Evolutionary conservation across 2,888 invertebrate genomes (phyloP), one percentile per base, ranked within the genome.

Genomic region (Sisyra nigra): DNA sequence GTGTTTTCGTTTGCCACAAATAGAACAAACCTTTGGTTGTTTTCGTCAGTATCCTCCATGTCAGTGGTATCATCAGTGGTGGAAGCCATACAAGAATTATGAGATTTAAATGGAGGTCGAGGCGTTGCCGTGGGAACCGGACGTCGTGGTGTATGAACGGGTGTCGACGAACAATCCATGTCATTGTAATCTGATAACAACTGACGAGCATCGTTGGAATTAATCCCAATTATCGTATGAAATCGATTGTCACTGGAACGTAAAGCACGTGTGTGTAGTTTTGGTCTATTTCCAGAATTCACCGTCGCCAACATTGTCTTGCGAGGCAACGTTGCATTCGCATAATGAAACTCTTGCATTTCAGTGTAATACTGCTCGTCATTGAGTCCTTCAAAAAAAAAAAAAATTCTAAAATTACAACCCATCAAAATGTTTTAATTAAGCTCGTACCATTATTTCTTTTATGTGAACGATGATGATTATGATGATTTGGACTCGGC

Each of bases 21-120:
- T 33, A 32, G 18, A 33, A 48, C 52, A 50, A 52, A 61, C 61
- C 56, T 53, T 35, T 57, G 58, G 40, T 38, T 36, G n/a, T n/a
- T 19, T 51, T 76, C 76, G 46, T 75, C 75, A 1, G 68, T 68
- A 50, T 75, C 76, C 18, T 74, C 72, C 1, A 69, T 55, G 35
- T 75, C 75, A 19, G 74, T 74, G 44, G 69, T 63, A 49, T 68
- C 60, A n/a, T 24, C 24, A 2, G 31, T 34, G 9, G 48, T 55
- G 44, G 52, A 55, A 32, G 49, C 51, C 46, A 54, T 57, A 47
- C 55, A 57, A 43, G 47, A 67, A 65, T 52, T 69, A 61, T 48
- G 62, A 58, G 1, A 62, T 56, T 8, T 6, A 64, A 66, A 14
- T 62, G 33, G 60, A 60, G 51, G 59, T 57, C 35, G 60, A 55